Base-by-base conservation (phyloP, 2,888 invertebrate genomes). In the Drosophila tanythrix region DNA sequence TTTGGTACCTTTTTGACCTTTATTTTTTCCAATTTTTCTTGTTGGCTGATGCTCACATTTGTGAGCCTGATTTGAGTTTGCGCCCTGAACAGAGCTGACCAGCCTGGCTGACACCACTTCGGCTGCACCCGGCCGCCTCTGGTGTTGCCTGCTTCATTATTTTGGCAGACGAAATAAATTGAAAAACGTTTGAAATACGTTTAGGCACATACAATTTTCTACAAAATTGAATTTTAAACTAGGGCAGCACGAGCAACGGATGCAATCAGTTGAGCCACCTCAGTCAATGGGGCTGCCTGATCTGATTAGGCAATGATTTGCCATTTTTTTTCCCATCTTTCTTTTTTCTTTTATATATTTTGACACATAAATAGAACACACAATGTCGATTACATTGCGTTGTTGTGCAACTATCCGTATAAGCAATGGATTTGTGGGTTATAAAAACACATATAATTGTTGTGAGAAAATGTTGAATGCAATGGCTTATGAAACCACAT, bases 1-100 rank as follows among this genome's bases (percentile, higher is more conserved):
- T 76, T 79, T 74, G 82, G 62, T 89, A 85, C 85, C 85, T 89
- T 88, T 88, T 84, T 82, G 85, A 87, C 85, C 85, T 85, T 87
- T 84, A 74, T 76, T 52, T 55, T 48, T 50, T 59, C 33, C 29
- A 51, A 43, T 48, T 27, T 43, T 50, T 53, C 67, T 57, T 51
- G 46, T 18, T 67, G 66, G 60, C 71, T 81, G 66, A 71, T 82
- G 74, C 59, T 70, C 74, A 71, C 70, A 79, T 86, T 85, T 81
- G 89, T 71, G 77, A 70, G 70, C 72, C 79, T 82, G 81, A 73
- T 75, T 77, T 74, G 81, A 85, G 83, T 79, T 79, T 81, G 84
- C 79, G 75, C 78, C 61, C 63, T 74, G 81, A 50, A 63, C 67
- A 61, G 48, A 3, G 3, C 21, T 46, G 46, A 7, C 58, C 57